Conservation (phyloP, 2,797 vertebrate genomes). For the Enteromius afrohamiltoni region DNA sequence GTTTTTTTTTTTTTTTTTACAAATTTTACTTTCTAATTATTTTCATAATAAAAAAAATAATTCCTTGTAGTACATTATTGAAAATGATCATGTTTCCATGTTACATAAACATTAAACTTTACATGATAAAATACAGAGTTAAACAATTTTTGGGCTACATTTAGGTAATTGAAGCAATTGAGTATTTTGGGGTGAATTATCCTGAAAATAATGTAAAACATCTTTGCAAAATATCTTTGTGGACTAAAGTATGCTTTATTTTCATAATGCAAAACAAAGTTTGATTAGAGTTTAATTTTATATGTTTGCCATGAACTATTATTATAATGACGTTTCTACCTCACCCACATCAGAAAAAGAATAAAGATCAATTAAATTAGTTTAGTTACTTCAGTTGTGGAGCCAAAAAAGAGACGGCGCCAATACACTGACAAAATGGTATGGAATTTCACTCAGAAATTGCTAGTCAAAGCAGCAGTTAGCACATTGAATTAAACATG, state of each 20-base stretch:
- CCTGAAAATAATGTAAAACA: neutral
- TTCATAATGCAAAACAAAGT: neutral
- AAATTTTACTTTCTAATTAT: too few species aligned
- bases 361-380: neutral
- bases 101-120: neutral
- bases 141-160: neutral
- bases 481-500: neutral
- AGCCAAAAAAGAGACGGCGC: neutral
- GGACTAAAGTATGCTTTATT: neutral
- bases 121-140: neutral
- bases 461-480: neutral
- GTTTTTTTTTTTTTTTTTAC: too few species aligned
- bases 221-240: neutral
- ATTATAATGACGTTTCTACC: neutral
- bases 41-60: too few species aligned
- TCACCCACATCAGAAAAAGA: neutral
- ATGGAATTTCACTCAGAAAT: neutral
- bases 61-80: neutral
- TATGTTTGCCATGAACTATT: neutral
- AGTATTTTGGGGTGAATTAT: too few species aligned
- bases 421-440: neutral
- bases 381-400: neutral
- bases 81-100: neutral
- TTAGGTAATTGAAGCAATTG: neutral
- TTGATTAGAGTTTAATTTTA: neutral